Evolutionary conservation across 2,113 vertebrate species (phyloP).

Genomic region (Raja brachyura): DNA sequence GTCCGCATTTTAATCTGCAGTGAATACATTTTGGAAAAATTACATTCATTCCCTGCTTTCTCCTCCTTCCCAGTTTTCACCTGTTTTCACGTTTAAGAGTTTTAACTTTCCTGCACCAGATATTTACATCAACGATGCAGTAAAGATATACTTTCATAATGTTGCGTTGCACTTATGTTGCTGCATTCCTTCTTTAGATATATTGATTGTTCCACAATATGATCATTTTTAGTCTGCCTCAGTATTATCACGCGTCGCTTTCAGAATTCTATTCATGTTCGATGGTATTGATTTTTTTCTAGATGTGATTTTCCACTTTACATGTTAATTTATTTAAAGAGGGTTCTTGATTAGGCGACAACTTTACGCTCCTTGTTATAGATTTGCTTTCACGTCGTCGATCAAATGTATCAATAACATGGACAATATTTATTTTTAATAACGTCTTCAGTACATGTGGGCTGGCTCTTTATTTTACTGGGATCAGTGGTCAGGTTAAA

Average conservation of each 20-base stretch:
- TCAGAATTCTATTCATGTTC: not conserved
- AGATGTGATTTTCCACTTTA: not conserved
- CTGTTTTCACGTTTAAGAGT: not conserved
- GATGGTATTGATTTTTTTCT: not conserved
- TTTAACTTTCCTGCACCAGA: not conserved
- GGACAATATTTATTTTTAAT: too few relatives aligned
- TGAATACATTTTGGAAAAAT: not conserved
- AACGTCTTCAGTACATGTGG: not conserved
- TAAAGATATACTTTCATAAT: not conserved
- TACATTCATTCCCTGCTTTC: not conserved
- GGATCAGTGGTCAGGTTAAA: not conserved
- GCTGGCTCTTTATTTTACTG: not conserved
- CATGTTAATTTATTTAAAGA: not conserved
- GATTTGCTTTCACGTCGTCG: not conserved
- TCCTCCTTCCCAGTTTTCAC: not conserved
- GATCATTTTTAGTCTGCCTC: not conserved
- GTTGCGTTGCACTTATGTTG: not conserved
- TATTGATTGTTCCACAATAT: not conserved
- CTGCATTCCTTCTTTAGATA: not conserved
- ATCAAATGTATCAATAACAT: not conserved
- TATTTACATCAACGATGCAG: not conserved
- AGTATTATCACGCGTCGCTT: not conserved
- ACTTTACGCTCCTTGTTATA: not conserved
- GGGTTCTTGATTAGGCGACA: not conserved
- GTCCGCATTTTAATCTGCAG: not conserved